These are phyloP conservation scores for Rhingia rostrata DNA, from an alignment of 2,888 invertebrate genomes.

Conservation along the genomic window DNA sequence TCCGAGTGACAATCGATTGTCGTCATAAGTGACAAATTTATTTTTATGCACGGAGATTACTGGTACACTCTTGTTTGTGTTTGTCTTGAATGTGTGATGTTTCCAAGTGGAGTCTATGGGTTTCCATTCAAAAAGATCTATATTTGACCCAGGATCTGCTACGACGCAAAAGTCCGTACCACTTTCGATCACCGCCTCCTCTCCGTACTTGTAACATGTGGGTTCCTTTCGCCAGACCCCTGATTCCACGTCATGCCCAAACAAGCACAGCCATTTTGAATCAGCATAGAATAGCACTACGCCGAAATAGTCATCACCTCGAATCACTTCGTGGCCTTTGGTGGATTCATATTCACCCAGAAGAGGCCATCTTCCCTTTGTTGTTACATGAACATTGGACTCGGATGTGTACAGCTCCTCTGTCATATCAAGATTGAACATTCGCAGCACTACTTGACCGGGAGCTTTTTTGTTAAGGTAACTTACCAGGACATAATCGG, in stretches of 20 bases:
- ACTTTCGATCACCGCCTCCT: background rate
- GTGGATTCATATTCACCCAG: slow-evolving; percentile 25
- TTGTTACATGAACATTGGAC: background rate
- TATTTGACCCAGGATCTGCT: slow-evolving; percentile 7
- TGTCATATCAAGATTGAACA: slow-evolving; percentile 35
- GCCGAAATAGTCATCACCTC: slow-evolving; percentile 35
- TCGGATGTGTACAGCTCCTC: slow-evolving; percentile 44
- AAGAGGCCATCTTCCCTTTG: slow-evolving; percentile 41
- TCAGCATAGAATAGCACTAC: slow-evolving; percentile 11
- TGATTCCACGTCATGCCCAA: background rate
- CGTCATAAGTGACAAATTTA: slow-evolving; percentile 34
- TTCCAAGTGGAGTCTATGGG: background rate
- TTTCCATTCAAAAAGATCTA: slow-evolving; percentile 31
- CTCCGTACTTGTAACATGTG: slow-evolving; percentile 7
- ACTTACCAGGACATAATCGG: slow-evolving; percentile 16
- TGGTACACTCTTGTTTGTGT: too few species aligned
- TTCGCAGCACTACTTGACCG: slow-evolving; percentile 27
- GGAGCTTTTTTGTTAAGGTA: slow-evolving; percentile 16
- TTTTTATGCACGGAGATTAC: slow-evolving; percentile 5
- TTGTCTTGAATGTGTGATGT: background rate
- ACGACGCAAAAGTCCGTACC: slow-evolving; percentile 19
- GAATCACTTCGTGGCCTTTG: slow-evolving; percentile 14
- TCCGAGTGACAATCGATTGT: slow-evolving; percentile 3
- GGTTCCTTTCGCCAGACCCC: slow-evolving; percentile 15
- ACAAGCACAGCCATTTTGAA: slow-evolving; percentile 32